A percentile compares a stretch with the other conserved stretches of the same genome.
These are phyloP conservation scores for Rhagophthalmus giganteus DNA, from an alignment of 2,888 invertebrate genomes.

Conservation along the genomic window DNA sequence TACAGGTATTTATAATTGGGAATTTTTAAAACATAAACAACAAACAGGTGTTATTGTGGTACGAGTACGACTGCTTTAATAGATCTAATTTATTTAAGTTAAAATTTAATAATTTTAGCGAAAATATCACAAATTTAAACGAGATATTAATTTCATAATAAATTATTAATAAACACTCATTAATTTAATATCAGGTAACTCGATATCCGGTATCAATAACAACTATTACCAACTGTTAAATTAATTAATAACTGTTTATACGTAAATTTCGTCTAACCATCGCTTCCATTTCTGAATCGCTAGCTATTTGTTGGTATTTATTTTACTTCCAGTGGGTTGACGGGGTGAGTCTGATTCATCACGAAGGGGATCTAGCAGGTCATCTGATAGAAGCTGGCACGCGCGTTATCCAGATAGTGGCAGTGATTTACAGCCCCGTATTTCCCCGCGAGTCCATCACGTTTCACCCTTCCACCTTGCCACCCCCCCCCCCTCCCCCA, in stretches of 20 bases:
- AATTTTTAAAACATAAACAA: too few relatives aligned
- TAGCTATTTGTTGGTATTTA: constrained; percentile 8
- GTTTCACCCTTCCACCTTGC: constrained; percentile 31
- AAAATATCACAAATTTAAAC: constrained; percentile 6
- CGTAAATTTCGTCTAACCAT: constrained; percentile 5
- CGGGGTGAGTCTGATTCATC: constrained; percentile 23
- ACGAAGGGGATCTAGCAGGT: constrained; percentile 49
- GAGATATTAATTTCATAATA: constrained; percentile 10
- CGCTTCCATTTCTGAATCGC: constrained; percentile 10
- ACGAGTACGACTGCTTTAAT: too few relatives aligned
- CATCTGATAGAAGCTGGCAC: constrained; percentile 53
- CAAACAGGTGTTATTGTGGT: too few relatives aligned
- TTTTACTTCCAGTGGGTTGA: constrained; percentile 10
- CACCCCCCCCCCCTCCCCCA: constrained; percentile 8
- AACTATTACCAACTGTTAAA: constrained; percentile 5
- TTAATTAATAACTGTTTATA: constrained; percentile 20
- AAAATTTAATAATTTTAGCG: neutral
- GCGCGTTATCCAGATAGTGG: constrained; percentile 50
- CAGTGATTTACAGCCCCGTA: constrained; percentile 50
- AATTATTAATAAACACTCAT: constrained; percentile 6
- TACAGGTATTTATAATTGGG: too few relatives aligned
- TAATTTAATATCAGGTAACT: constrained; percentile 5
- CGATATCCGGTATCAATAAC: constrained; percentile 11
- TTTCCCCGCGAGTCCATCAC: constrained; percentile 51
- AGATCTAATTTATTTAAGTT: too few relatives aligned